Conservation (phyloP, 1,140 invertebrate genomes). For the Apolygus lucorum region DNA sequence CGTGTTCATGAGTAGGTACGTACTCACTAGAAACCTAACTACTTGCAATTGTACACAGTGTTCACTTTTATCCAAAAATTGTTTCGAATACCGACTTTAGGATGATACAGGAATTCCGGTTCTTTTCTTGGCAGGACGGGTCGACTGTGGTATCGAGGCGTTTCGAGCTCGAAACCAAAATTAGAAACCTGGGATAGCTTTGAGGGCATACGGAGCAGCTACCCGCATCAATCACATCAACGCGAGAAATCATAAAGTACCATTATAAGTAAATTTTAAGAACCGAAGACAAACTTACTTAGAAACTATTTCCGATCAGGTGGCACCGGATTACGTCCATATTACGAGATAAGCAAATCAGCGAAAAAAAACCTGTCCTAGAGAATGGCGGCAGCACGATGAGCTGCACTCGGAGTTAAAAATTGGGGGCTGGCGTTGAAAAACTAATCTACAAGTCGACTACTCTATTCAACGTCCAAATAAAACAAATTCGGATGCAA, state of each 20-base stretch:
- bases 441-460: too few relatives aligned
- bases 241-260: neutral
- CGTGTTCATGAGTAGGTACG: too few relatives aligned
- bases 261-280: too few relatives aligned
- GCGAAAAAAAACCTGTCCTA: neutral
- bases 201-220: neutral
- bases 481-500: too few relatives aligned
- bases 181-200: neutral
- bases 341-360: neutral
- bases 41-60: too few relatives aligned
- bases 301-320: neutral
- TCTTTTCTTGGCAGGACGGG: neutral
- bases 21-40: too few relatives aligned
- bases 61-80: too few relatives aligned
- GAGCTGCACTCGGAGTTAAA: neutral
- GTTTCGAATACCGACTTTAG: too few relatives aligned
- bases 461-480: too few relatives aligned
- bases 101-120: too few relatives aligned
- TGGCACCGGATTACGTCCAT: neutral
- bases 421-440: too few relatives aligned
- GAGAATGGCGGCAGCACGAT: neutral
- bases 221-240: neutral
- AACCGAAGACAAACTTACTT: neutral
- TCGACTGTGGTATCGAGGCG: neutral
- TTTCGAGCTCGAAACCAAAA: conserved; percentile 5